These are phyloP conservation scores for Liasis olivaceus DNA, from an alignment of 2,797 vertebrate genomes.

Conservation along the genomic window DNA sequence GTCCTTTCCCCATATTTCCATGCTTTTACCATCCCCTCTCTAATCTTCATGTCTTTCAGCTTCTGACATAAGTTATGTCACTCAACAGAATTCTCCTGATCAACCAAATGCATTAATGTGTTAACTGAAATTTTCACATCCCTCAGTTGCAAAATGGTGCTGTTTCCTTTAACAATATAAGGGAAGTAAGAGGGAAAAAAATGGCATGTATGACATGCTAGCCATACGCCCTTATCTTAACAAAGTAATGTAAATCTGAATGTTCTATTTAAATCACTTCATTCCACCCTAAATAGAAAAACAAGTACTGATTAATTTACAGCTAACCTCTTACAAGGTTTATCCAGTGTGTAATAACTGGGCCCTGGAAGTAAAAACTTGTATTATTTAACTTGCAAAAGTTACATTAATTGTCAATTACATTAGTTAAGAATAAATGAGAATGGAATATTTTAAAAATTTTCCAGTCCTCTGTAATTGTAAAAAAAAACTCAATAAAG, in stretches of 20 bases:
- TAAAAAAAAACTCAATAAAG: not conserved
- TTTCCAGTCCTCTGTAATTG: not conserved
- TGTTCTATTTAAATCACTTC: not conserved
- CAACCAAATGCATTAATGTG: not conserved
- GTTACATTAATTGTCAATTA: not conserved
- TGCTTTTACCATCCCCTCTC: not conserved
- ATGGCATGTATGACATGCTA: not conserved
- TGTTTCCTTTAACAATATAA: slow-evolving; percentile 1
- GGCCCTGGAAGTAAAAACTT: not conserved
- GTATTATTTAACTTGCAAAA: not conserved
- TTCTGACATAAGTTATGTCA: not conserved
- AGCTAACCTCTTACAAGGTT: not conserved
- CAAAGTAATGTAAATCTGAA: not conserved
- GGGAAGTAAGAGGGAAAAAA: not conserved
- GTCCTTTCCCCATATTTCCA: not conserved
- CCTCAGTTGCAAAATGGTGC: not conserved
- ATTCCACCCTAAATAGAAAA: not conserved
- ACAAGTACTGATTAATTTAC: not conserved
- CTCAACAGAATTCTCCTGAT: not conserved
- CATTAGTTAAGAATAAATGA: not conserved
- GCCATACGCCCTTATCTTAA: not conserved
- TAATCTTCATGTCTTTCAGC: not conserved
- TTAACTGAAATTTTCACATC: not conserved
- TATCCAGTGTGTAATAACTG: not conserved
- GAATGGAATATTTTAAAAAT: not conserved